Evolutionary conservation across 2,888 invertebrate species (phyloP).

Genomic region (Erannis defoliaria): DNA sequence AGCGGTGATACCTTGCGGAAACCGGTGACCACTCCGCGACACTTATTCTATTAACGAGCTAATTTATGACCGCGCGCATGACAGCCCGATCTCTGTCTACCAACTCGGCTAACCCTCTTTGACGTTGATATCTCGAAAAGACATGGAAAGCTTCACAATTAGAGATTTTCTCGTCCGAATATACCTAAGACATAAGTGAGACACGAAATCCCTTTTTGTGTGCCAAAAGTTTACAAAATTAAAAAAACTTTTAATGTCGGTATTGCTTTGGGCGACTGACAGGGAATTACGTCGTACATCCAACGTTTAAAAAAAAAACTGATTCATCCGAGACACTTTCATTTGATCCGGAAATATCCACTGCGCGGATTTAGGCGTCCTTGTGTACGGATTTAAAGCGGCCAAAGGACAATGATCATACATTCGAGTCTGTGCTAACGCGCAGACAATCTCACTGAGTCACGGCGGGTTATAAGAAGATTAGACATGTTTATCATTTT

Average conservation of each 20-base stretch:
- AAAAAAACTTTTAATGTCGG: slow-evolving; percentile 70
- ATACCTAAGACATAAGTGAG: slow-evolving; percentile 50
- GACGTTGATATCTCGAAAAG: slow-evolving; percentile 55
- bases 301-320: slow-evolving; percentile 69
- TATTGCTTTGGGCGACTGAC: slow-evolving; percentile 70
- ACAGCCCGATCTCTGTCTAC: slow-evolving; percentile 64
- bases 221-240: slow-evolving; percentile 73
- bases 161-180: slow-evolving; percentile 32
- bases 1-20: slow-evolving; percentile 70
- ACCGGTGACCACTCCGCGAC: slow-evolving; percentile 66
- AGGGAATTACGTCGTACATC: slow-evolving; percentile 73
- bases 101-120: slow-evolving; percentile 56
- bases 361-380: slow-evolving; percentile 79
- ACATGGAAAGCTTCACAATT: slow-evolving; percentile 39
- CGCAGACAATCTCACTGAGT: slow-evolving; percentile 64
- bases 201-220: slow-evolving; percentile 54
- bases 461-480: slow-evolving; percentile 54
- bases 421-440: slow-evolving; percentile 51
- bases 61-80: slow-evolving; percentile 65
- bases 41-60: slow-evolving; percentile 69
- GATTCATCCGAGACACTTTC: slow-evolving; percentile 80
- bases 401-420: slow-evolving; percentile 76
- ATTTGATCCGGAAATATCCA: slow-evolving; percentile 81
- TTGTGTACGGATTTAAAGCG: slow-evolving; percentile 76
- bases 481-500: slow-evolving; percentile 49